Conservation (phyloP, 2,888 invertebrate genomes). For the Drosophila cracens region DNA sequence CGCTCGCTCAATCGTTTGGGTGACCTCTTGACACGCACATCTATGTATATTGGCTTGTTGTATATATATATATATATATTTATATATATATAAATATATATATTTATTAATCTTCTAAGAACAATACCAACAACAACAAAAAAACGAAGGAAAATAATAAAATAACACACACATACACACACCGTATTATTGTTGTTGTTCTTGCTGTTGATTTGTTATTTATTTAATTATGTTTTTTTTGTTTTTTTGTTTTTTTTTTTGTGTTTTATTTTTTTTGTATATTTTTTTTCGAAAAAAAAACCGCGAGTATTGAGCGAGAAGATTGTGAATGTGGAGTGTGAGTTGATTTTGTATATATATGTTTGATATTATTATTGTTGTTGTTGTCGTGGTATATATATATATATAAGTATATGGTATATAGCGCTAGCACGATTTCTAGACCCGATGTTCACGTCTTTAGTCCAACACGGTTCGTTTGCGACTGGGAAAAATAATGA, state of each 20-base stretch:
- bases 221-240: slow-evolving; percentile 15
- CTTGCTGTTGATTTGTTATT: slow-evolving; percentile 16
- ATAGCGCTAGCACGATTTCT: slow-evolving; percentile 41
- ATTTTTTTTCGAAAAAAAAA: slow-evolving; percentile 29
- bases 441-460: slow-evolving; percentile 82
- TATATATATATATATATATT: slow-evolving; percentile 1
- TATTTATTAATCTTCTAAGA: slow-evolving; percentile 63
- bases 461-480: slow-evolving; percentile 84
- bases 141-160: slow-evolving; percentile 9
- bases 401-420: slow-evolving; percentile 14
- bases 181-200: slow-evolving; percentile 31
- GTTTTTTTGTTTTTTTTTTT: slow-evolving; percentile 17
- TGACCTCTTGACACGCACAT: slow-evolving; percentile 70
- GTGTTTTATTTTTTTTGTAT: slow-evolving; percentile 16
- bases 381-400: slow-evolving; percentile 19
- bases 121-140: slow-evolving; percentile 28
- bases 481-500: slow-evolving; percentile 81
- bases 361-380: slow-evolving; percentile 27
- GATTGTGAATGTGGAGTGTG: slow-evolving; percentile 33
- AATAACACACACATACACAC: slow-evolving; percentile 18
- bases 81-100: neutral
- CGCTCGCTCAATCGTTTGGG: slow-evolving; percentile 46
- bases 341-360: slow-evolving; percentile 35
- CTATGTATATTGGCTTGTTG: slow-evolving; percentile 9
- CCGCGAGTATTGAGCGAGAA: slow-evolving; percentile 48